phyloP scores from a whole-genome alignment of 2,797 vertebrate genomes.

The Vultur gryphus region DNA sequence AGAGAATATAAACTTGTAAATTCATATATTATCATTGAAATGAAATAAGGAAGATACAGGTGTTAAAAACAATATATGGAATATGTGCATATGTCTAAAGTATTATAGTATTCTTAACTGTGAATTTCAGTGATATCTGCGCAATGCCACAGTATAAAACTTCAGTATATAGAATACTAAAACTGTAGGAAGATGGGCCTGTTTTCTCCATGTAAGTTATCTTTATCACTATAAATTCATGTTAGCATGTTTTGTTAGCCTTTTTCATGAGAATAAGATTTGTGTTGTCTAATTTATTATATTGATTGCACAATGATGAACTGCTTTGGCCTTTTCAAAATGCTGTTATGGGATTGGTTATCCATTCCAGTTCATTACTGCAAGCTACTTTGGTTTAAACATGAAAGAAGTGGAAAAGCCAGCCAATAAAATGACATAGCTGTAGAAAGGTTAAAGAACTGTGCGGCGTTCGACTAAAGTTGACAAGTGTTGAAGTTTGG shows the following conservation, averaged over 20 bases:
- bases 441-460: conserved; percentile 36
- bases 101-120: neutral
- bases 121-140: neutral
- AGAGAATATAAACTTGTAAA: neutral
- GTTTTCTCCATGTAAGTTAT: neutral
- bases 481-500: conserved; percentile 32
- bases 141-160: neutral
- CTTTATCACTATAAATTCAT: neutral
- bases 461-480: neutral
- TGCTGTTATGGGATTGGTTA: conserved; percentile 20
- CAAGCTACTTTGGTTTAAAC: neutral
- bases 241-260: neutral
- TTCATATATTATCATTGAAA: neutral
- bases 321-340: conserved; percentile 38
- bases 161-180: neutral
- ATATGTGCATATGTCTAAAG: neutral
- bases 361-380: conserved; percentile 17
- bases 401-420: neutral
- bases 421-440: conserved; percentile 38
- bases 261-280: conserved; percentile 12
- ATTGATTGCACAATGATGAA: conserved; percentile 42
- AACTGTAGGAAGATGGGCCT: neutral
- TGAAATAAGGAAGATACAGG: neutral
- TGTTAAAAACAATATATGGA: neutral
- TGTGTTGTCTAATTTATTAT: conserved; percentile 10